Percentiles rank a stretch among this genome's conserved stretches.
These are phyloP conservation scores for Oreochromis mossambicus DNA, from an alignment of 2,797 vertebrate genomes.

Conservation along the genomic window DNA sequence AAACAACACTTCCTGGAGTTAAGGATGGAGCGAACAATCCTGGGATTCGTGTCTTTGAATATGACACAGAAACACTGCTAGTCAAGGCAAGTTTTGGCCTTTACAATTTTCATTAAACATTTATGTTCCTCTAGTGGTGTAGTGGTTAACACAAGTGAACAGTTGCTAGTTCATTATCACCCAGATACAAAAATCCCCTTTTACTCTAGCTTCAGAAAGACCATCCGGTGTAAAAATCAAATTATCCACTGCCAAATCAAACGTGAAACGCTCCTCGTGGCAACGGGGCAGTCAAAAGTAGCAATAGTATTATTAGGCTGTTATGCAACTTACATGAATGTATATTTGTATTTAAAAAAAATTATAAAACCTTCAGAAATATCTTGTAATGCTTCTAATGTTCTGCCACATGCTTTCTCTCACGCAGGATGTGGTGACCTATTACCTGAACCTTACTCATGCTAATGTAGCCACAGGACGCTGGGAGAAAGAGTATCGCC, in stretches of 20 bases:
- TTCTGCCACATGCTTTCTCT: not conserved
- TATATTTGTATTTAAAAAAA: not conserved
- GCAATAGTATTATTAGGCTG: not conserved
- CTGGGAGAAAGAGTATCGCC: slow-evolving; percentile 90
- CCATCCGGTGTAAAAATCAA: not conserved
- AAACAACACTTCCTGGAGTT: slow-evolving; percentile 91
- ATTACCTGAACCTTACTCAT: slow-evolving; percentile 86
- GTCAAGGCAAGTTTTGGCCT: slow-evolving; percentile 77
- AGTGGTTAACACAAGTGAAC: not conserved
- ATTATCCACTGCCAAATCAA: not conserved
- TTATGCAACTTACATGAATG: not conserved
- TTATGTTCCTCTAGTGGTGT: not conserved
- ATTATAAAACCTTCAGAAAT: not conserved
- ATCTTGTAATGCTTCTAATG: not conserved
- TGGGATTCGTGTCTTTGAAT: slow-evolving; percentile 86
- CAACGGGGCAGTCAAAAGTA: not conserved
- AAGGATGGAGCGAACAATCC: slow-evolving; percentile 92
- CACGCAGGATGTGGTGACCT: slow-evolving; percentile 87
- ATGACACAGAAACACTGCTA: slow-evolving; percentile 81
- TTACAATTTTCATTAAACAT: not conserved
- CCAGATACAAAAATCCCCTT: not conserved
- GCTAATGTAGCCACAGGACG: slow-evolving; percentile 73
- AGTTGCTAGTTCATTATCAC: not conserved
- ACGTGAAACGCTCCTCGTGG: not conserved
- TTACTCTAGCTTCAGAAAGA: not conserved